Evolutionary conservation across 2,113 vertebrate genomes (phyloP).

Genomic region (Pogona vitticeps): DNA sequence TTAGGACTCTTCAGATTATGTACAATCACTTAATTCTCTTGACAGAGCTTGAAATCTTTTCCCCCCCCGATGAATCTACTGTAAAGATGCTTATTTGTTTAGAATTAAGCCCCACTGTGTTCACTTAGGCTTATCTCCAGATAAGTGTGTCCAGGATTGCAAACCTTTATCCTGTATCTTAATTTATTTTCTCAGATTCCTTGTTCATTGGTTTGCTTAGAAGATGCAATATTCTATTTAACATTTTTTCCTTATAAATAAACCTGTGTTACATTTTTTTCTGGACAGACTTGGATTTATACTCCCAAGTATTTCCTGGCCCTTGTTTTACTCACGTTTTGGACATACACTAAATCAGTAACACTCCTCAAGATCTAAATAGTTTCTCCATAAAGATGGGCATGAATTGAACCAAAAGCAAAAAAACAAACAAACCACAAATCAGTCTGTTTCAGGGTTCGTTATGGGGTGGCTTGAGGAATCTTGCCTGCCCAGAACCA

Average conservation of each 20-base stretch:
- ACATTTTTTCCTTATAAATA: background rate
- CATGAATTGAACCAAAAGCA: too few relatives aligned
- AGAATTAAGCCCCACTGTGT: background rate
- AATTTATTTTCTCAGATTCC: background rate
- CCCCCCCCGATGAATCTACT: background rate
- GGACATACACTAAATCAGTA: background rate
- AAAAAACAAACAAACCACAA: too few relatives aligned
- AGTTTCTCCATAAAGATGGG: background rate
- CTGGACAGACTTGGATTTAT: background rate
- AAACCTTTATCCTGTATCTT: background rate
- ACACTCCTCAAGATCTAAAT: background rate
- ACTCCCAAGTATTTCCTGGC: background rate
- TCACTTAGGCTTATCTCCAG: background rate
- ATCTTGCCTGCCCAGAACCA: too few relatives aligned
- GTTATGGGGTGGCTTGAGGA: too few relatives aligned
- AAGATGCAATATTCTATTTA: background rate
- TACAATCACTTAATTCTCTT: background rate
- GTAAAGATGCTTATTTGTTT: background rate
- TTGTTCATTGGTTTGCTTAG: background rate
- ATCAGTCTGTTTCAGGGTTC: too few relatives aligned
- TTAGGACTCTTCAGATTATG: background rate
- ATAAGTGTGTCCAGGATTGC: background rate
- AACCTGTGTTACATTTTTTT: background rate
- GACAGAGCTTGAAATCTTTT: background rate
- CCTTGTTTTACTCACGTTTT: background rate